Base-by-base conservation (phyloP, 2,797 vertebrate species). In the Staurois parvus region DNA sequence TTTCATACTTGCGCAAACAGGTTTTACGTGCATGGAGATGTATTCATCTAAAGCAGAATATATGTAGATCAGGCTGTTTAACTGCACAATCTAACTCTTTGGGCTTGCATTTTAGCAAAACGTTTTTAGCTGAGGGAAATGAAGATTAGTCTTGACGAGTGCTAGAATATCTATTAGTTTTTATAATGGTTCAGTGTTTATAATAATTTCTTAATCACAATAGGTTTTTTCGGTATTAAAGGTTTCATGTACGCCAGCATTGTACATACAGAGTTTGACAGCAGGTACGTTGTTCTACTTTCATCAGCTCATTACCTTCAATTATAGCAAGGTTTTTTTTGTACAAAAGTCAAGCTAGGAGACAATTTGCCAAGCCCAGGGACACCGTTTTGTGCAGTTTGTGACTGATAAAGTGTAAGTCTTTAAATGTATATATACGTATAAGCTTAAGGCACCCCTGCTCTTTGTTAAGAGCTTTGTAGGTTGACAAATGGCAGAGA, bases 1-100 rank as follows among this genome's bases (percentile, higher is more conserved):
- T 72, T 72, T 37, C 37, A 72, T 24, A n/a, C 37, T 34, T 69
- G 17, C 7, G 12, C 28, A 12, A 72, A 42, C 7, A 72, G 34
- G 37, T 42, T 72, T 72, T 42, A 42, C 30, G 12, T 40, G 34
- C 34, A 21, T n/a, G 24, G 37, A n/a, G 34, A 42, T 72, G 7
- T 72, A 72, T 72, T 69, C 34, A 21, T 24, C 30, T 70, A 21
- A 21, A 70, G 68, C 59, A 64, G 64, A 66, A 66, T 66, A 28
- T 66, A 13, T 29, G 64, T 10, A 26, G 28, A 66, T 29, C 10
- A 29, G 64, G 26, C 64, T 28, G 64, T 66, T 26, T 12, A 13
- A 15, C 28, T 28, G 64, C 10, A 29, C 28, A 66, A 28, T 24
- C n/a, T 11, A 12, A 29, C n/a, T 29, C 64, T 3, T 29, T 13